phyloP scores from a whole-genome alignment of 1,140 invertebrate species.

The Elysia chlorotica region DNA sequence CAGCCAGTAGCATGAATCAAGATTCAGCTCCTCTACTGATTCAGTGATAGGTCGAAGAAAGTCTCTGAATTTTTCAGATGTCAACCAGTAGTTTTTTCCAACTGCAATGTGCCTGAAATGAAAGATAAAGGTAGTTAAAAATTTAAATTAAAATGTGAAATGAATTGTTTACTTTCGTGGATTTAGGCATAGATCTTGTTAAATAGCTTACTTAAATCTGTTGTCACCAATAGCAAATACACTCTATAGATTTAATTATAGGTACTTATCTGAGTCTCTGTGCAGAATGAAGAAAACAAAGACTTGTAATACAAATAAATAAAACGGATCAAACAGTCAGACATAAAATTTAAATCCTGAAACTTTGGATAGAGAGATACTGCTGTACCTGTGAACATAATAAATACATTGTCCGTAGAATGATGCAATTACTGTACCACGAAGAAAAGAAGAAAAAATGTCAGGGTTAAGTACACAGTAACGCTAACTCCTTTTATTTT shows the following conservation, averaged over 20 bases:
- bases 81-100: slow-evolving; percentile 18
- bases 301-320: neutral
- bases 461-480: too few relatives aligned
- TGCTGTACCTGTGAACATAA: neutral
- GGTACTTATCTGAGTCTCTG: neutral
- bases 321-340: neutral
- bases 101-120: slow-evolving; percentile 9
- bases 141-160: neutral
- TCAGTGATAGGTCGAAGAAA: slow-evolving; percentile 12
- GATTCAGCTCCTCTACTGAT: slow-evolving; percentile 35
- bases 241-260: neutral
- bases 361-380: neutral
- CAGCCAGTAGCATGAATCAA: slow-evolving; percentile 47
- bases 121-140: neutral
- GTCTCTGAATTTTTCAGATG: slow-evolving; percentile 14
- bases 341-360: neutral
- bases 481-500: too few relatives aligned
- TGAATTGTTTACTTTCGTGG: neutral
- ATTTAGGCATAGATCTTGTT: neutral
- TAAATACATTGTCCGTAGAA: neutral
- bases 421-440: too few relatives aligned
- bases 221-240: neutral
- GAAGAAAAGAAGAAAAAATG: too few relatives aligned
- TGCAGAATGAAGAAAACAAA: neutral
- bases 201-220: neutral